Evolutionary conservation across 2,113 vertebrate species (phyloP), one percentile per base, ranked within the genome.

Genomic region (Ellobius talpinus): DNA sequence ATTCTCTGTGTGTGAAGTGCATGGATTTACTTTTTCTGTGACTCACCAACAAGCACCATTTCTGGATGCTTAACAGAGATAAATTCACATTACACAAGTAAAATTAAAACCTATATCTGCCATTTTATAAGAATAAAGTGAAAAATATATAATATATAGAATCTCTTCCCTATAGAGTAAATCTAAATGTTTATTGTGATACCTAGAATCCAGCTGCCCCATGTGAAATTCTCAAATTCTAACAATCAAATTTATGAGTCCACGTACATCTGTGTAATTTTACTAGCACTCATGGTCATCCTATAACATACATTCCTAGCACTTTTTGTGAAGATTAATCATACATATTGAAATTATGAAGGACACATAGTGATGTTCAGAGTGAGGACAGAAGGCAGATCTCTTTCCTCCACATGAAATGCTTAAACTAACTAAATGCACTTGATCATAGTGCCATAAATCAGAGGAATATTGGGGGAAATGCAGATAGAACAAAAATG

Each of bases 21-120:
- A 92, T n/a, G 78, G 66, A 79, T 97, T 97, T 58, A 29, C 73
- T 89, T 87, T 94, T 98, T 96, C 98, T 96, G 95, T 86, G 97
- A n/a, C 63, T n/a, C 87, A 90, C 65, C 90, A 98, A 82, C n/a
- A 97, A 92, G 6, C 39, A 96, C 70, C 39, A 77, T 92, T 97
- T 93, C 86, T 96, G 94, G n/a, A 91, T 90, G 65, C 50, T 89
- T 95, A 78, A 90, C 63, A 23, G 10, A 12, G 45, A 39, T 52
- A 78, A 88, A 78, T 45, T 73, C 65, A 90, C n/a, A 65, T 7
- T 65, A n/a, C 5, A 63, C 5, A 82, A 78, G 93, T 47, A 70
- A 82, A 66, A 61, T 89, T 89, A 73, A 68, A 92, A 81, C 11
- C 21, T 88, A 19, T 36, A 26, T 3, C 16, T 50, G n/a, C 16